Conservation (phyloP, 2,888 invertebrate genomes). For the Drosophila siamana region DNA sequence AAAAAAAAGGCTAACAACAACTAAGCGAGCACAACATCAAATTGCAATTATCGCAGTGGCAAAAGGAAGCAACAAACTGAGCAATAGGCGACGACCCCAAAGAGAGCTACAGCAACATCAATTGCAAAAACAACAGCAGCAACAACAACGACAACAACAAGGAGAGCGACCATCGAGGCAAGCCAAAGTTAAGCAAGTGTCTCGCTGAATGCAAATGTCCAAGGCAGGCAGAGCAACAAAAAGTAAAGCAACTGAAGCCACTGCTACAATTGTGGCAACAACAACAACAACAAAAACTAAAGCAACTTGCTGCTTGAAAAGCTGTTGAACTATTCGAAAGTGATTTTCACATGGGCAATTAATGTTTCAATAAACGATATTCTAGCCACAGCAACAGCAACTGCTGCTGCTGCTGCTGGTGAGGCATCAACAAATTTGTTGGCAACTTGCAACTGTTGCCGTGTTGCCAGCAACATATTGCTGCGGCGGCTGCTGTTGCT, state of each 20-base stretch:
- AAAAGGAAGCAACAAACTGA: constrained; percentile 52
- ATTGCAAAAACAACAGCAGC: constrained; percentile 5
- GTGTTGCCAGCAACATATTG: constrained; percentile 52
- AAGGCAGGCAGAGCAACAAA: constrained; percentile 34
- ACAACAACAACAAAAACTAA: constrained; percentile 12
- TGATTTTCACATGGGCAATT: constrained; percentile 80
- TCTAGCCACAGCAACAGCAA: constrained; percentile 46
- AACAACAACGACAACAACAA: constrained; percentile 3
- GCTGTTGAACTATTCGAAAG: constrained; percentile 73
- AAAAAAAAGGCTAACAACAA: constrained; percentile 9
- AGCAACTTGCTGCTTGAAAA: constrained; percentile 35
- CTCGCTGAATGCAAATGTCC: constrained; percentile 55
- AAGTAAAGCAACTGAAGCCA: constrained; percentile 3
- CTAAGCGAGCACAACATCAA: constrained; percentile 67
- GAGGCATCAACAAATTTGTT: constrained; percentile 63
- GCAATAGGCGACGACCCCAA: constrained; percentile 62
- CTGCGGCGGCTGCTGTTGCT: constrained; percentile 26
- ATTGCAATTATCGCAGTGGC: constrained; percentile 81
- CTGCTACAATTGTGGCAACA: constrained; percentile 1
- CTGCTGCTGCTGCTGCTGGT: constrained; percentile 6
- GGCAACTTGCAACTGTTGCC: constrained; percentile 48
- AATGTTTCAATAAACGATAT: constrained; percentile 84
- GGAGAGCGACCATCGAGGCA: constrained; percentile 14
- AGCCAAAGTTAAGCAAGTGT: constrained; percentile 59
- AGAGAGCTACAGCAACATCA: constrained; percentile 25